Percentiles rank a stretch among this genome's conserved stretches.
These are phyloP conservation scores for Brachionus rotundiformis DNA, from an alignment of 1,140 invertebrate genomes.

Conservation along the genomic window DNA sequence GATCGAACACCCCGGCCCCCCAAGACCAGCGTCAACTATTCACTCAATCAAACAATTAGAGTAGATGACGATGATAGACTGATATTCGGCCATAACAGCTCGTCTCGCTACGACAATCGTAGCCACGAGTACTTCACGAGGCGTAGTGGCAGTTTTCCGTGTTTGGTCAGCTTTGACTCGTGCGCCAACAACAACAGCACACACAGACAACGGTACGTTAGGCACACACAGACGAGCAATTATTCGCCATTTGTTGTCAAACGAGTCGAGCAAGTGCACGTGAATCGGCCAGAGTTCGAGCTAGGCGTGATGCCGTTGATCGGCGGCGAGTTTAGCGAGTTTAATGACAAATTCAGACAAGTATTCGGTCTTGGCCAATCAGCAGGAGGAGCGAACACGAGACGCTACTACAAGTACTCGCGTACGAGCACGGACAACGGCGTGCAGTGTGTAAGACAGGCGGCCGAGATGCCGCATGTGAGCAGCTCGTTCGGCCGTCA, in stretches of 20 bases:
- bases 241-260: background rate
- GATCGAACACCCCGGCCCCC: background rate
- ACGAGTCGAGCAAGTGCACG: background rate
- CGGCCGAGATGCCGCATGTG: background rate
- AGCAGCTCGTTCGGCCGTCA: background rate
- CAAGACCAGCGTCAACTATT: background rate
- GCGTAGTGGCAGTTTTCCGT: conserved; percentile 13
- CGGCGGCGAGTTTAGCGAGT: conserved; percentile 22
- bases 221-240: background rate
- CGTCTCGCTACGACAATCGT: background rate
- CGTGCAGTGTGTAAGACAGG: background rate
- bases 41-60: background rate
- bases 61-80: conserved; percentile 17
- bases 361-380: background rate
- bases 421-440: conserved; percentile 25
- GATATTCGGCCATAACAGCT: background rate
- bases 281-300: background rate
- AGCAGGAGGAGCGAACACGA: background rate
- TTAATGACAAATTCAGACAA: conserved; percentile 36
- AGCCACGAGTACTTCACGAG: background rate
- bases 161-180: too few relatives aligned
- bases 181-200: too few relatives aligned
- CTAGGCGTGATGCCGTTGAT: background rate
- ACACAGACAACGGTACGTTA: too few relatives aligned
- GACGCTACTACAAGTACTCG: conserved; percentile 48